Evolutionary conservation across 2,797 vertebrate genomes (phyloP), one percentile per base, ranked within the genome.

Genomic region (Alcedo atthis): DNA sequence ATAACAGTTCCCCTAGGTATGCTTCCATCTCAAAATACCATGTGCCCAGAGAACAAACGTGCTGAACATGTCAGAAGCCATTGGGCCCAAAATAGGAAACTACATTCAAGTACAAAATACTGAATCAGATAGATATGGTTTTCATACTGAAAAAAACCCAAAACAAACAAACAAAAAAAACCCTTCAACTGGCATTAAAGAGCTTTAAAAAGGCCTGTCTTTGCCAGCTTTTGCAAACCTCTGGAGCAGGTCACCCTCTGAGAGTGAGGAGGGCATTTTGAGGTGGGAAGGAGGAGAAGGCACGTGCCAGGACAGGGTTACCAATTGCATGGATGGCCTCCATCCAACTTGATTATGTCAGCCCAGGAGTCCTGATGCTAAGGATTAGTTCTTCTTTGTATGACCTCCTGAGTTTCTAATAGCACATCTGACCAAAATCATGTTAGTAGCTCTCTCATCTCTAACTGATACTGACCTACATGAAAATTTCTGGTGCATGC

Each of bases 1-100:
- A 93, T 85, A 91, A 85, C 94, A 95, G 91, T 93, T 94, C 85
- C 88, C 75, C 86, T 90, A 59, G 64, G 81, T 89, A 92, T 8
- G 55, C n/a, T 93, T 93, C 67, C 55, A 79, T 96, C 94, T 91
- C 93, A 87, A 73, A 57, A 84, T 79, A 93, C 64, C 42, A 35
- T 33, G 67, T 92, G 64, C 74, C 54, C 19, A 48, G 40, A 79
- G 63, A 77, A 79, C 26, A 81, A 92, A 90, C 0, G 2, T 69
- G 79, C 78, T 73, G 83, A 57, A 82, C 69, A 94, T 85, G 69
- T 73, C 63, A 73, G 90, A 93, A 94, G 84, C 18, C 80, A 66
- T 63, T 96, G 94, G 90, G 86, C 73, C 51, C 33, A 14, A 67
- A 86, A 75, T 43, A 82, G 69, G 79, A 93, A 92, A 90, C 68